Percentiles rank a stretch among this genome's conserved stretches.
Evolutionary conservation across 2,797 vertebrate species (phyloP).

Genomic region (Tarsius wallacei): DNA sequence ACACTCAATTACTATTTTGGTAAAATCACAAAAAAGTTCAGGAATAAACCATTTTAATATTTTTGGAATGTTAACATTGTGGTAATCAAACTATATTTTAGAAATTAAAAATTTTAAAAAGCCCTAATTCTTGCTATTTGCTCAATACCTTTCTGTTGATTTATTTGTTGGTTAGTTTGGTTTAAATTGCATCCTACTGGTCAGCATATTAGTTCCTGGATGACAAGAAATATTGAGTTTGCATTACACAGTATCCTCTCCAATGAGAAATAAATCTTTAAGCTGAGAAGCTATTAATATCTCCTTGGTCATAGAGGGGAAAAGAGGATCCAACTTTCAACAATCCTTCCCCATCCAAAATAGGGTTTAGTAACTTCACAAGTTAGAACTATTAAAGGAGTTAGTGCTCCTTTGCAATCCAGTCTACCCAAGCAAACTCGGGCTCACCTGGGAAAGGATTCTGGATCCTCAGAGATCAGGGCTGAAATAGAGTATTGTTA

Average conservation of each 20-base stretch:
- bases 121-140: not conserved
- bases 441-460: not conserved
- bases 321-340: not conserved
- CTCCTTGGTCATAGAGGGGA: not conserved
- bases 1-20: no score
- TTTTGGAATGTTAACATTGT: not conserved
- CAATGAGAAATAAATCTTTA: not conserved
- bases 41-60: not conserved
- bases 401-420: not conserved
- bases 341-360: not conserved
- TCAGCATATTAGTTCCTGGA: not conserved
- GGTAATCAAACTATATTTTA: constrained; percentile 2
- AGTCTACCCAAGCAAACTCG: not conserved
- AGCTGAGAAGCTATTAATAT: not conserved
- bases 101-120: not conserved
- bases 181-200: not conserved
- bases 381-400: not conserved
- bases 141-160: not conserved
- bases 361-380: not conserved
- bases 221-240: not conserved
- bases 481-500: not conserved
- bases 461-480: not conserved
- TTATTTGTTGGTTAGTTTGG: not conserved
- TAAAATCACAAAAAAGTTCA: no score
- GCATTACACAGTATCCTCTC: not conserved